A percentile compares a stretch with the other conserved stretches of the same genome.
Evolutionary conservation across 1,140 invertebrate species (phyloP).

Genomic region (Halictus rubicundus): DNA sequence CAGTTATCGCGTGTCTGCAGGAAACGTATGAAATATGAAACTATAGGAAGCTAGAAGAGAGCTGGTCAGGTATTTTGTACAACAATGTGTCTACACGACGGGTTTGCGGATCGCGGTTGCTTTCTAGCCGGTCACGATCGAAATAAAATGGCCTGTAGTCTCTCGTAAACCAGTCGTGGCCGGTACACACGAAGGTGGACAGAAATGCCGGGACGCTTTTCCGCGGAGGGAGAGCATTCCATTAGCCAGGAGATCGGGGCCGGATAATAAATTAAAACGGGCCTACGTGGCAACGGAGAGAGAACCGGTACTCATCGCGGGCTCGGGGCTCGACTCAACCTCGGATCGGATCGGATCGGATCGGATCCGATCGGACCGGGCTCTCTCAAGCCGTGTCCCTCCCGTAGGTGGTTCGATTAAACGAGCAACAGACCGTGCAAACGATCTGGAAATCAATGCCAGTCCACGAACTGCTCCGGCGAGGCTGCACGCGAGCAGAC

Average conservation of each 20-base stretch:
- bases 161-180: conserved; percentile 34
- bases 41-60: too few species aligned
- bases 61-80: too few species aligned
- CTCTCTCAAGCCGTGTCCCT: conserved; percentile 1
- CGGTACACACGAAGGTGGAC: conserved; percentile 35
- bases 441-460: conserved; percentile 47
- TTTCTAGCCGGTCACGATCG: too few species aligned
- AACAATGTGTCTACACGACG: too few species aligned
- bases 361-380: too few species aligned
- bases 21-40: too few species aligned
- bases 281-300: conserved; percentile 27
- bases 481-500: background rate
- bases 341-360: too few species aligned
- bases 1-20: background rate
- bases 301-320: conserved; percentile 56
- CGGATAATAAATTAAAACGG: conserved; percentile 57
- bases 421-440: conserved; percentile 33
- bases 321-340: too few species aligned
- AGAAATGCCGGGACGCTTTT: conserved; percentile 46
- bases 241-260: conserved; percentile 50
- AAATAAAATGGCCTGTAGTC: background rate
- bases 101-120: too few species aligned
- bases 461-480: conserved; percentile 8
- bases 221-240: conserved; percentile 47
- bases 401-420: conserved; percentile 59